Conservation (phyloP, 2,113 vertebrate genomes). For the Malurus cyaneus region DNA sequence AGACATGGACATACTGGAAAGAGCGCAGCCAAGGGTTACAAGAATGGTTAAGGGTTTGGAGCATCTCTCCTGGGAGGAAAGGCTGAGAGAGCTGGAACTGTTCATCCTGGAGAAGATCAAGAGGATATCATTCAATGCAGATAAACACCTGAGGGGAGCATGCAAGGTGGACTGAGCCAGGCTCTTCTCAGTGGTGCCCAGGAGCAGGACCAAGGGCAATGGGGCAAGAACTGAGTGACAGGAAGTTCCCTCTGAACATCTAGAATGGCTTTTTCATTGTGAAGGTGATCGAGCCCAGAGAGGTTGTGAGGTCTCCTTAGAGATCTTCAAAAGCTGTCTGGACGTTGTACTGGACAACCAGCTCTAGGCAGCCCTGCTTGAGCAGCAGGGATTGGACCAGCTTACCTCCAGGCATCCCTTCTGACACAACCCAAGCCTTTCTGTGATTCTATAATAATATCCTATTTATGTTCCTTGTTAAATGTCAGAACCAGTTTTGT, state of each 20-base stretch:
- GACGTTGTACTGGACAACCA: not conserved
- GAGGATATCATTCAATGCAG: not conserved
- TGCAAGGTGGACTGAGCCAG: not conserved
- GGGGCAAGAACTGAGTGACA: not conserved
- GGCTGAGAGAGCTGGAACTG: not conserved
- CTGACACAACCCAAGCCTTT: not conserved
- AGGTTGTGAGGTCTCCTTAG: not conserved
- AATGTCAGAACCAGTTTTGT: not conserved
- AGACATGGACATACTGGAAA: not conserved
- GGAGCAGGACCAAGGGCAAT: not conserved
- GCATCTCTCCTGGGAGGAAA: not conserved
- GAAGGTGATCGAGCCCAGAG: not conserved
- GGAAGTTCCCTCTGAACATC: not conserved
- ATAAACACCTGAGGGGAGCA: not conserved
- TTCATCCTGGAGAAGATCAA: not conserved
- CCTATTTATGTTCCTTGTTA: not conserved
- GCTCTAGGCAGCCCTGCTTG: not conserved
- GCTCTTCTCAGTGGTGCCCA: not conserved
- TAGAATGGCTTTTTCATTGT: not conserved
- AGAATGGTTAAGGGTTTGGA: not conserved
- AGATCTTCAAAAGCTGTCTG: not conserved
- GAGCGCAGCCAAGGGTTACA: fast-evolving
- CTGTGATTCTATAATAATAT: not conserved
- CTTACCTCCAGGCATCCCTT: not conserved
- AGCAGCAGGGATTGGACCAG: not conserved